These are phyloP conservation scores for Brachyopa scutellaris DNA, from an alignment of 2,888 invertebrate genomes.

Conservation along the genomic window DNA sequence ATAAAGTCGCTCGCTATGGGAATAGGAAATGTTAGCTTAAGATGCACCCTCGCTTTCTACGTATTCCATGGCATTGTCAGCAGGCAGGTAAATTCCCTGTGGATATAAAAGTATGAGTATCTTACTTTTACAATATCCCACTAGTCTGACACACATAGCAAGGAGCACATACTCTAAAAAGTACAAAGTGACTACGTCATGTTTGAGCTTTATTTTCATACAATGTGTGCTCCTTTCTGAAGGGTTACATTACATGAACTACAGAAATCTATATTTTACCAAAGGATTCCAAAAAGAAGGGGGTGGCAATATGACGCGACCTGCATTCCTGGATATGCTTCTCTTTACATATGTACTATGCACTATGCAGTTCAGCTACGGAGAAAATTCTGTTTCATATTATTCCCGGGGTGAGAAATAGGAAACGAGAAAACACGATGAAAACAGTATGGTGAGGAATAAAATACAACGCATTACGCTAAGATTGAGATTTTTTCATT, in stretches of 20 bases:
- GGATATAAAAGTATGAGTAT: conserved; percentile 17
- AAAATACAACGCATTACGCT: too few species aligned
- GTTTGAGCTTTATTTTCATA: conserved; percentile 29
- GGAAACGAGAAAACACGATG: too few species aligned
- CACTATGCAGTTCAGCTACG: too few species aligned
- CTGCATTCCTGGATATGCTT: too few species aligned
- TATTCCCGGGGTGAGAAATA: too few species aligned
- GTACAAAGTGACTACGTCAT: conserved; percentile 12
- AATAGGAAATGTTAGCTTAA: not conserved
- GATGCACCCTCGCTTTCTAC: not conserved
- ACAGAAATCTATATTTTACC: too few species aligned
- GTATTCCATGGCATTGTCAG: not conserved
- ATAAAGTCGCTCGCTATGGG: not conserved
- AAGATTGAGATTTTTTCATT: too few species aligned
- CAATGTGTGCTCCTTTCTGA: not conserved
- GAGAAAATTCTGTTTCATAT: conserved; percentile 23
- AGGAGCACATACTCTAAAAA: too few species aligned
- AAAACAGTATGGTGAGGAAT: too few species aligned
- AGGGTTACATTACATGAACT: conserved; percentile 10
- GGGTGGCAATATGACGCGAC: not conserved
- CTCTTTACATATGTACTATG: too few species aligned
- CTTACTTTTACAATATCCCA: not conserved
- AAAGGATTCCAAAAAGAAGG: not conserved
- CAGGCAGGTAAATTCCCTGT: conserved; percentile 16
- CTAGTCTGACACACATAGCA: not conserved